Evolutionary conservation across 2,113 vertebrate genomes (phyloP), one percentile per base, ranked within the genome.

Genomic region (Chamaea fasciata): DNA sequence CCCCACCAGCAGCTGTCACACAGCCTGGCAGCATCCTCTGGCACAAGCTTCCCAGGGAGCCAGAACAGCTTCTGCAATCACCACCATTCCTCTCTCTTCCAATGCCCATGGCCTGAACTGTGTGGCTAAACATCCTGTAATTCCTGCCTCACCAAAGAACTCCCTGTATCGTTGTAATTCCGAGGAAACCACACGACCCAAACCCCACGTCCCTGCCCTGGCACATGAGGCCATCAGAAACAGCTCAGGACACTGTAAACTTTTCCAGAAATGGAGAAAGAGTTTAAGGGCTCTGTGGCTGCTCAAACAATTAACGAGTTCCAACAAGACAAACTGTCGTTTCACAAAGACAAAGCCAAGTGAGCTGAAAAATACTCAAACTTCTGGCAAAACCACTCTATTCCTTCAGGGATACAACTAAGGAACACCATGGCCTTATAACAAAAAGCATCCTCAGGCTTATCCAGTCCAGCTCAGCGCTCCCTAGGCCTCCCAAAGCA

Each of bases 251-350:
- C 8, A 50, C 5, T 27, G 28, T 28, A 37, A 85, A 60, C 84
- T 94, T 76, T 76, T 65, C 94, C 93, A 90, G 84, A 87, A 83
- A 79, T n/a, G 57, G 93, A 82, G 41, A 91, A 87, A 76, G 69
- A 65, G 23, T 49, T 89, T 41, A 60, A 71, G 67, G 39, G 63
- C 41, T 64, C 76, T 0, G 0, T 4, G n/a, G 67, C 91, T 90
- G 91, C 81, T 85, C 35, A 69, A 94, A 73, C 67, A 90, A 77
- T 91, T 80, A 83, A 41, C 0, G 10, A 57, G 91, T 41, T 95
- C 55, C 3, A 10, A 83, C 35, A 75, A 0, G 1, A 57, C 46
- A 79, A 76, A 55, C 19, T 37, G 57, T 50, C 18, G 5, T 73
- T 90, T 57, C 46, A 59, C 30, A 85, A 87, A 85, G 53, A 76